Conservation (phyloP, 2,113 vertebrate species). For the Triplophysa siluroides region DNA sequence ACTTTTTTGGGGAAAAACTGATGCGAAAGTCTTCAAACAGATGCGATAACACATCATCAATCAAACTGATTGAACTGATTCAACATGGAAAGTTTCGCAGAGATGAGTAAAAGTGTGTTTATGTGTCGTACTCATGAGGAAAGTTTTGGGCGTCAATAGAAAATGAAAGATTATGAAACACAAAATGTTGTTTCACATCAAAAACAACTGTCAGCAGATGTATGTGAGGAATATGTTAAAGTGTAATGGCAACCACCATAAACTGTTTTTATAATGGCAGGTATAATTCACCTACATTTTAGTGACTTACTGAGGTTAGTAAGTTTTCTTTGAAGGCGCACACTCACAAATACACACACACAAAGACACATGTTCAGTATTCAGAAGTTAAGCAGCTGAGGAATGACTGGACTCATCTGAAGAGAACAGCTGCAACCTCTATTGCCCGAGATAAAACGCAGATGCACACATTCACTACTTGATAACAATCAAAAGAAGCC, state of each 20-base stretch:
- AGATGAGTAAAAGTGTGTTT: no score
- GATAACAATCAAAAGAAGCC: no score
- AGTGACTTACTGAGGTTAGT: slow-evolving; percentile 1
- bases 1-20: no score
- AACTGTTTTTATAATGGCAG: not conserved
- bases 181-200: no score
- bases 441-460: slow-evolving; percentile 7
- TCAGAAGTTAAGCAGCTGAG: slow-evolving; percentile 30
- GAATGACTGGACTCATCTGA: slow-evolving; percentile 31
- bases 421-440: slow-evolving; percentile 32
- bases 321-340: slow-evolving; percentile 29
- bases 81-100: no score
- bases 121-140: no score
- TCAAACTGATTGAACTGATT: no score
- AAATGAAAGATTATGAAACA: no score
- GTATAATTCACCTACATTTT: not conserved
- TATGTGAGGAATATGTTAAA: not conserved
- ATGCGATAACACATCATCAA: no score
- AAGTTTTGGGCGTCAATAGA: no score
- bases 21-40: no score
- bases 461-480: not conserved
- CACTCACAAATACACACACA: not conserved
- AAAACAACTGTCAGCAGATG: not conserved
- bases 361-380: slow-evolving; percentile 23
- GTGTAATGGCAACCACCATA: not conserved